Base-by-base conservation (phyloP, 2,888 invertebrate genomes). In the Antheraea assamensis region DNA sequence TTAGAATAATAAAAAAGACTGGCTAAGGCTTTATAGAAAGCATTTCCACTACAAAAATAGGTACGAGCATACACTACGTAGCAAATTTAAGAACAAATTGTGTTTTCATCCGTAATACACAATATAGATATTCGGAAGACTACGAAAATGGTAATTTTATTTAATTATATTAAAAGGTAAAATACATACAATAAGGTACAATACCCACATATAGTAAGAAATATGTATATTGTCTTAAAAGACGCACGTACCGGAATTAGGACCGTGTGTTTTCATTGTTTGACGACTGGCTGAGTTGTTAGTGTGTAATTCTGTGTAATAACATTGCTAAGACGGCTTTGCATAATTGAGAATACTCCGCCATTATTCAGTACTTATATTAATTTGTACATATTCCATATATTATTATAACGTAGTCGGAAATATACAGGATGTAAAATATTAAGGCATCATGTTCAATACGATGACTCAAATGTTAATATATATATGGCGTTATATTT, bases 271-370 rank as follows among this genome's bases (percentile, higher is more conserved):
- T 71, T 78, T 81, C 86, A 87, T 86, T 87, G 87, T 89, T 88
- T 88, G 87, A 88, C 85, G 85, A 82, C 76, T 79, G 82, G 79
- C 81, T 80, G 84, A 84, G 86, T 87, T 83, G 85, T 86, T 85
- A 84, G 78, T 78, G 79, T 85, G 87, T 88, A 88, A 88, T 89
- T 88, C 84, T 77, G 82, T 82, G 85, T 86, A 87, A 89, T 88
- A 89, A 89, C 88, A 88, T 88, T 87, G 82, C 83, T 74, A 78
- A 83, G 83, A 80, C 81, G 82, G 82, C 78, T 86, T 82, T 83
- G 82, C 83, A 86, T 88, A 87, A 88, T 88, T 85, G 82, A 82
- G 81, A 81, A 84, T 81, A 80, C 82, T 78, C 75, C 75, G 79
- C 79, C 81, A 79, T 74, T 80, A 82, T 81, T 81, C 78, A 71